phyloP scores from a whole-genome alignment of 2,888 invertebrate genomes.

The Calliopum simillimum region DNA sequence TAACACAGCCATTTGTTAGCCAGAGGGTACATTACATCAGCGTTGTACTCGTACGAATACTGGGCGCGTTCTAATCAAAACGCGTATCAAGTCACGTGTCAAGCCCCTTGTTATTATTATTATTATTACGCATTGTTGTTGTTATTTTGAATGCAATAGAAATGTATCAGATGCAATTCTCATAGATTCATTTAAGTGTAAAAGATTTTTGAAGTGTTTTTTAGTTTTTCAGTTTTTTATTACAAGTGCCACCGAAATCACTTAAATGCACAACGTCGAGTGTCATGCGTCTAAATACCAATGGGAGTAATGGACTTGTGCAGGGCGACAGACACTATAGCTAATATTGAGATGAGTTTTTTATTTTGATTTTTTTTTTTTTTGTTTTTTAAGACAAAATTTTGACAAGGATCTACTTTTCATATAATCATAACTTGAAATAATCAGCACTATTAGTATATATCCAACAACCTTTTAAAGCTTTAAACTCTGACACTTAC shows the following conservation, averaged over 20 bases:
- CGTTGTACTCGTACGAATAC: neutral
- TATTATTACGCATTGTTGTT: slow-evolving; percentile 1
- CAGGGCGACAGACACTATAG: too few relatives aligned
- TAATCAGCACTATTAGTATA: too few relatives aligned
- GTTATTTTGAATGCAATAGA: neutral
- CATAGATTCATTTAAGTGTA: slow-evolving; percentile 1
- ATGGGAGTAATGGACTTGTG: slow-evolving; percentile 2
- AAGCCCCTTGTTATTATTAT: neutral
- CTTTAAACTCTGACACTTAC: too few relatives aligned
- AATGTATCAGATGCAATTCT: slow-evolving; percentile 18
- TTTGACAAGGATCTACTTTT: too few relatives aligned
- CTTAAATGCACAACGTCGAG: neutral
- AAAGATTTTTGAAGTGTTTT: slow-evolving; percentile 11
- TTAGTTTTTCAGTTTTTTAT: neutral
- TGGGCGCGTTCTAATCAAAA: slow-evolving; percentile 55
- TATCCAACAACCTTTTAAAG: too few relatives aligned
- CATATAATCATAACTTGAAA: too few relatives aligned
- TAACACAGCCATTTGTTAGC: slow-evolving; percentile 17
- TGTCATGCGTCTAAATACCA: neutral
- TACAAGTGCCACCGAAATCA: slow-evolving; percentile 6
- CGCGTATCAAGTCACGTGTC: slow-evolving; percentile 59
- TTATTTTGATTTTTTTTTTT: too few relatives aligned
- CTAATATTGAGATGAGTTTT: too few relatives aligned
- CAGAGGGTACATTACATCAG: neutral
- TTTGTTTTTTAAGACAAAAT: too few relatives aligned